Base-by-base conservation (phyloP, 1,140 invertebrate genomes). In the Phthorimaea operculella region DNA sequence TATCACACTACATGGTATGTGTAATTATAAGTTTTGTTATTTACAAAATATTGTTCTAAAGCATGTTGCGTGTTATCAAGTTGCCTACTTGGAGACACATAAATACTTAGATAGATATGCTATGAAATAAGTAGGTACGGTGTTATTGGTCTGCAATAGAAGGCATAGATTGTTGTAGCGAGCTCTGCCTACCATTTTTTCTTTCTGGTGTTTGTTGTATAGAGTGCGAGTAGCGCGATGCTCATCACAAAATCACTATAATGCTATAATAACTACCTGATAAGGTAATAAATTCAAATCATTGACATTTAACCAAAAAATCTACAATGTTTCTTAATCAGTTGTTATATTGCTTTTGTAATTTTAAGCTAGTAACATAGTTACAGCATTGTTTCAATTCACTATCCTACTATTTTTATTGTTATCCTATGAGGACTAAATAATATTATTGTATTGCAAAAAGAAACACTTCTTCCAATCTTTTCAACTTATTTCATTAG, bases 41-140 rank as follows among this genome's bases (percentile, higher is more conserved):
- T 55, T 60, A 68, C 67, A 72, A 71, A 76, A 76, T 62, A 66
- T 65, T 63, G 55, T 65, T 66, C 53, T 70, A 72, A 71, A 66
- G 74, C 76, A 79, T 79, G 72, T 74, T 75, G 74, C 72, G 76
- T 76, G 72, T 73, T 64, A 47, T 17, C 44, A 47, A 47, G 44
- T 47, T 9, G 15, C 21, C 21, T 47, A 47, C 44, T 47, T 47
- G 44, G 16, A 9, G 44, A 47, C 44, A 47, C 44, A 47, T 47
- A 39, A 39, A 39, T 39, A 39, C 36, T 28, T 39, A 47, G 44
- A 47, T 39, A 47, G 44, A 47, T 47, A 14, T 47, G 16, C 36
- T 47, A 47, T 17, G n/a, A 15, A 47, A 47, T 47, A 47, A 47
- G 44, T 47, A 47, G n/a, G 44, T 47, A 17, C 15, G 15, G 36